These are phyloP conservation scores for Cerceris ruficornis DNA, from an alignment of 2,888 invertebrate genomes.

Conservation along the genomic window DNA sequence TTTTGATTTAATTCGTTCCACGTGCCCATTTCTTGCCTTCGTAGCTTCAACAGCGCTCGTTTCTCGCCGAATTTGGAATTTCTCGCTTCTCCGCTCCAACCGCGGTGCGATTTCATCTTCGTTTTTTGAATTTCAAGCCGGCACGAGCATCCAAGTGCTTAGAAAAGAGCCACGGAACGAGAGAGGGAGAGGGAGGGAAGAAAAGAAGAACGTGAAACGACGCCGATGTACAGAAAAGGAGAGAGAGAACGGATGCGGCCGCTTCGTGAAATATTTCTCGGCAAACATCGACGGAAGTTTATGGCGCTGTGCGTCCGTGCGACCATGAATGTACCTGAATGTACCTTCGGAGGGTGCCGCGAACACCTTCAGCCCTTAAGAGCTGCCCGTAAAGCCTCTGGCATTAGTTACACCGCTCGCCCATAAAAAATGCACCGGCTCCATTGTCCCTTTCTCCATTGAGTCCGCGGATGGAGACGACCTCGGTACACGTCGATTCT, in stretches of 20 bases:
- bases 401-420: conserved; percentile 72
- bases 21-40: conserved; percentile 20
- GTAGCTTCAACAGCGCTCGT: background rate
- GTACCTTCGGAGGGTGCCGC: too few species aligned
- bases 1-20: background rate
- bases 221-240: background rate
- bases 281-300: conserved; percentile 72
- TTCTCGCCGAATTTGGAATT: conserved; percentile 6
- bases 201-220: background rate
- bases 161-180: background rate
- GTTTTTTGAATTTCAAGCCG: background rate
- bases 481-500: background rate
- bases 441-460: conserved; percentile 41
- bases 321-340: too few species aligned
- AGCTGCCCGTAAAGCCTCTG: conserved; percentile 58
- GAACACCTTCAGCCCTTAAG: conserved; percentile 26
- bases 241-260: conserved; percentile 13
- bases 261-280: conserved; percentile 74
- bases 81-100: background rate
- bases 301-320: conserved; percentile 39
- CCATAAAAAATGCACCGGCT: conserved; percentile 73
- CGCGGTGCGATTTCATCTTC: conserved; percentile 17
- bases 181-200: background rate
- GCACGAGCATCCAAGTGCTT: background rate
- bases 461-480: conserved; percentile 4